A percentile compares a stretch with the other conserved stretches of the same genome.
These are phyloP conservation scores for Ailuropoda melanoleuca DNA, from an alignment of 2,113 vertebrate species.

Conservation along the genomic window DNA sequence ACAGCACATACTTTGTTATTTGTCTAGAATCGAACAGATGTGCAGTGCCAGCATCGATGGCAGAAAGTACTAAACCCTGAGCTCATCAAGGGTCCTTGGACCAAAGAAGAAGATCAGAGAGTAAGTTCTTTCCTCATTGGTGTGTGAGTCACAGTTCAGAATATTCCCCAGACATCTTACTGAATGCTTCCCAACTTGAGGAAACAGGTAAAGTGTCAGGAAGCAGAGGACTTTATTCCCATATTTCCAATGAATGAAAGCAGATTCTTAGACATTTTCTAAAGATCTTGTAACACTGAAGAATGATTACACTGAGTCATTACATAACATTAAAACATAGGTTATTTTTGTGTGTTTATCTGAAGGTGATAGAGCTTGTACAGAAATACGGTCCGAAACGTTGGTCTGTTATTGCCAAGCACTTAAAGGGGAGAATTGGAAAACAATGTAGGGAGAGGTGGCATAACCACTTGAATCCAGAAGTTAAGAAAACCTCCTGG, in stretches of 20 bases:
- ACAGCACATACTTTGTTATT: constrained; percentile 49
- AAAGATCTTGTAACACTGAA: constrained; percentile 69
- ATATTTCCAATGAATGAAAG: constrained; percentile 52
- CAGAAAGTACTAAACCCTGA: constrained; percentile 99
- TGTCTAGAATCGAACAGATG: constrained; percentile 96
- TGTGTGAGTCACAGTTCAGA: constrained; percentile 18
- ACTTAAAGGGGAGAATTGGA: constrained; percentile 98
- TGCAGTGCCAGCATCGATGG: constrained; percentile 99
- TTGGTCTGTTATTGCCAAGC: constrained; percentile 99
- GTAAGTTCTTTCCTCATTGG: constrained; percentile 83
- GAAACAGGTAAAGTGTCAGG: constrained; percentile 62
- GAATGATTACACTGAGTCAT: constrained; percentile 70
- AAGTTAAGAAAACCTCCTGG: constrained; percentile 99
- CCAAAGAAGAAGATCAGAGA: constrained; percentile 99
- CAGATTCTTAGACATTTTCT: constrained; percentile 70
- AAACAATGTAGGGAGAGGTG: constrained; percentile 99
- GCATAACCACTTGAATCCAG: constrained; percentile 99
- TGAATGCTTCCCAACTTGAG: constrained; percentile 35
- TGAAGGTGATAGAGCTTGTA: constrained; percentile 98
- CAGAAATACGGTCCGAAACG: constrained; percentile 99
- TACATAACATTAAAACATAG: constrained; percentile 81
- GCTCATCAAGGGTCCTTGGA: constrained; percentile 99
- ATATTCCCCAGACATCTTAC: background rate
- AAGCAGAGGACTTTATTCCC: constrained; percentile 41
- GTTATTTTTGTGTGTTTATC: constrained; percentile 85